Evolutionary conservation across 1,140 invertebrate species (phyloP).

Genomic region (Antheraea pernyi): DNA sequence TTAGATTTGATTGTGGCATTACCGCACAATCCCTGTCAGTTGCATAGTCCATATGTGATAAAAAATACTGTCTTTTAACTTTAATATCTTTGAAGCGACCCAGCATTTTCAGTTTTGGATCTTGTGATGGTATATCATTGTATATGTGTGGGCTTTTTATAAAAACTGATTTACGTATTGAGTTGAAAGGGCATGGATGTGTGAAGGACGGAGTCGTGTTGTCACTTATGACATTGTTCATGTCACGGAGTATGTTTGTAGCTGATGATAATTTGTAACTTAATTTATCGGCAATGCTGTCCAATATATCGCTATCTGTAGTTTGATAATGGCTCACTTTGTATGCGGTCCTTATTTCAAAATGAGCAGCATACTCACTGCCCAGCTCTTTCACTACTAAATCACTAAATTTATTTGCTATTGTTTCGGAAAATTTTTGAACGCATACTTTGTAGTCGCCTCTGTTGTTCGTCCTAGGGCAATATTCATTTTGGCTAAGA

Average conservation of each 20-base stretch:
- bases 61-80: conserved; percentile 72
- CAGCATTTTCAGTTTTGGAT: conserved; percentile 54
- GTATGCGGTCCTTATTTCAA: conserved; percentile 54
- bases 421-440: conserved; percentile 51
- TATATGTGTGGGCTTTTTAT: conserved; percentile 63
- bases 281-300: conserved; percentile 59
- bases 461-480: conserved; percentile 48
- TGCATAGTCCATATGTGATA: conserved; percentile 70
- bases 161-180: conserved; percentile 69
- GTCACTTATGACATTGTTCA: conserved; percentile 56
- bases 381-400: conserved; percentile 61
- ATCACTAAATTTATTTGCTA: conserved; percentile 62
- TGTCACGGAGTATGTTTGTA: conserved; percentile 57
- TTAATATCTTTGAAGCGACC: conserved; percentile 70
- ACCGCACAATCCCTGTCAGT: conserved; percentile 69
- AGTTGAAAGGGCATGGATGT: conserved; percentile 74
- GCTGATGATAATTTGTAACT: conserved; percentile 63
- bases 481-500: conserved; percentile 57
- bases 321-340: conserved; percentile 56
- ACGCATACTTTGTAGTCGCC: conserved; percentile 59
- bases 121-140: conserved; percentile 41
- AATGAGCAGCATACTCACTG: conserved; percentile 62
- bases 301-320: conserved; percentile 49
- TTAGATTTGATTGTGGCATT: conserved; percentile 63
- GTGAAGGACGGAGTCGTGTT: conserved; percentile 67